Evolutionary conservation across 1,140 invertebrate species (phyloP), one percentile per base, ranked within the genome.

Genomic region (Parasteatoda tepidariorum): DNA sequence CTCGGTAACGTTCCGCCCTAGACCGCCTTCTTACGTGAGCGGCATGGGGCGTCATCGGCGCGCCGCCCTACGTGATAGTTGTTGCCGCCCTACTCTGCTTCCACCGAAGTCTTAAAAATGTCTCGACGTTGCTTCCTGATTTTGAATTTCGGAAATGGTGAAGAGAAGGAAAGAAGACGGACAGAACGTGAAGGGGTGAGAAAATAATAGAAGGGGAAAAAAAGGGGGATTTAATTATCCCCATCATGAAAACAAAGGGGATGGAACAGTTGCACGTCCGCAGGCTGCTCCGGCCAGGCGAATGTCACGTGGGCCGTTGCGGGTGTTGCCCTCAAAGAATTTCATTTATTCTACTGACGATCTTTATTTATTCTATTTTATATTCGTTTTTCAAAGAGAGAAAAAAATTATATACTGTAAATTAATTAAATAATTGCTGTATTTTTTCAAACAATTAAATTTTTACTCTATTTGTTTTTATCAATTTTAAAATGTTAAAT

Each of bases 181-280:
- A 67, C 18, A 67, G 33, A 11, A 33, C 6, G 5, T 22, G 18
- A 22, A 6, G 33, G 31, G 2, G 0, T 1, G 31, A 67, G 15
- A 67, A 33, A 33, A 30, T n/a, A 30, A 30, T 18, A 2, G 7
- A 33, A 33, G 64, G 31, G 13, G 11, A 28, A 30, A 26, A 33
- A 11, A 18, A 30, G 62, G 26, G 5, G 33, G 31, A 67, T 67
- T 67, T 67, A 67, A 67, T 67, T 67, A 67, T 30, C 18, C 33
- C 64, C 18, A 66, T 66, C 64, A 62, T 13, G 59, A 62, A 15
- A 62, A 62, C 7, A 62, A 62, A 26, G 38, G 38, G 18, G 38
- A 48, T 18, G 38, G 38, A 48, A 48, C 38, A 48, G 9, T 48
- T 48, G 9, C 38, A n/a, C n/a, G n/a, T 48, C 38, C 38, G 38